A percentile compares a stretch with the other conserved stretches of the same genome.
Conservation (phyloP, 2,888 invertebrate genomes). For the Megaustenia siamemsis region DNA sequence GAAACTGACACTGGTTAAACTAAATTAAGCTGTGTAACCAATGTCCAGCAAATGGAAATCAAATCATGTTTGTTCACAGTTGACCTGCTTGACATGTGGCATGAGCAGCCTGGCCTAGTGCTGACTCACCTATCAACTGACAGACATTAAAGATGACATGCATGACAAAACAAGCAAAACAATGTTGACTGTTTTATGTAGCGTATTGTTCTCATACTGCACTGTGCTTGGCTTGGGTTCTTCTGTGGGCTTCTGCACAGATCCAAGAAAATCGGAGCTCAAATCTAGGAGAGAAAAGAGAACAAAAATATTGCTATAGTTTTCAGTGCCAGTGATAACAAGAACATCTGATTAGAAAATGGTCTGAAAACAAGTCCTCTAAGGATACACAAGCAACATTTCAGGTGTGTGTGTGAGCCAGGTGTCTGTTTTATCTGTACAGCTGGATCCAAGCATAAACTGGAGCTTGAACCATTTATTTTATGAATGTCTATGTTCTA, state of each 20-base stretch:
- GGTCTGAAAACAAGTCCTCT: background rate
- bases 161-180: background rate
- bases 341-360: background rate
- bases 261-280: background rate
- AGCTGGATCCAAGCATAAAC: too few species aligned
- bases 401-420: too few species aligned
- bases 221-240: background rate
- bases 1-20: too few species aligned
- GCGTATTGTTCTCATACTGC: background rate
- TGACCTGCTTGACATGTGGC: too few species aligned
- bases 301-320: background rate
- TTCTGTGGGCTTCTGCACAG: constrained; percentile 14
- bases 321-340: background rate
- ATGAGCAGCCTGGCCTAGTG: too few species aligned
- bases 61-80: too few species aligned
- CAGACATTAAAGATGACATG: background rate
- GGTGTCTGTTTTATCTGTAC: too few species aligned
- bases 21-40: too few species aligned
- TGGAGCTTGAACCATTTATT: too few species aligned
- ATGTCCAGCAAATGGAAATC: too few species aligned
- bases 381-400: too few species aligned
- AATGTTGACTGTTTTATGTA: background rate
- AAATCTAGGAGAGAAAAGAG: background rate
- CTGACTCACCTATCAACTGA: background rate
- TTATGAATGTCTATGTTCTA: too few species aligned